A percentile compares a stretch with the other conserved stretches of the same genome.
phyloP scores from a whole-genome alignment of 2,888 invertebrate genomes.

The Chironomus riparius region DNA sequence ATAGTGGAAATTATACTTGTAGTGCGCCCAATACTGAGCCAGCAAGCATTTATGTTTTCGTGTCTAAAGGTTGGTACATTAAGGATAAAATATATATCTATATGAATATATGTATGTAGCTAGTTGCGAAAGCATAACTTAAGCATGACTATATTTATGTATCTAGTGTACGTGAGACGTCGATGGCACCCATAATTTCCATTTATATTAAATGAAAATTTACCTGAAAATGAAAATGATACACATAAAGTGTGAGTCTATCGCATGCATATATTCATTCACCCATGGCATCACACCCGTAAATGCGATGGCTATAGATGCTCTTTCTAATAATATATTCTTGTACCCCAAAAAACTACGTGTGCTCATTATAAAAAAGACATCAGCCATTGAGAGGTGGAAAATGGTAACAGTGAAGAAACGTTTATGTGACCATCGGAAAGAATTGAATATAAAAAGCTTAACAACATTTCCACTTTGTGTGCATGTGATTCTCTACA shows the following conservation, averaged over 20 bases:
- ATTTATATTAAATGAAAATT: constrained; percentile 24
- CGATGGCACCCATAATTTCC: constrained; percentile 44
- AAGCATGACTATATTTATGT: constrained; percentile 52
- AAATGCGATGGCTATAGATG: not conserved
- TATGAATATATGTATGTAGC: constrained; percentile 42
- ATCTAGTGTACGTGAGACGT: constrained; percentile 52
- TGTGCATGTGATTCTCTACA: not conserved
- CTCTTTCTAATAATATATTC: not conserved
- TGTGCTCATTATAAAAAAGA: constrained; percentile 7
- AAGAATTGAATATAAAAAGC: not conserved
- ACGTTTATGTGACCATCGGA: constrained; percentile 17
- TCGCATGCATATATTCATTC: not conserved
- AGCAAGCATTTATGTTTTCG: constrained; percentile 81
- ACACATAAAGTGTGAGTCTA: not conserved
- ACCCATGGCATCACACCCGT: not conserved
- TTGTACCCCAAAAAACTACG: not conserved
- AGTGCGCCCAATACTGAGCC: constrained; percentile 83
- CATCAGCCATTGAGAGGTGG: not conserved
- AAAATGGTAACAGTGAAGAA: not conserved
- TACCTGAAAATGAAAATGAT: not conserved
- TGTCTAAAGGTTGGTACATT: constrained; percentile 68
- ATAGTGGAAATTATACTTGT: constrained; percentile 88
- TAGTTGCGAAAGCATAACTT: constrained; percentile 57
- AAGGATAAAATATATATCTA: not conserved
- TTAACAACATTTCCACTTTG: not conserved